Evolutionary conservation across 1,140 invertebrate species (phyloP).

Genomic region (Drosophila setifemur): DNA sequence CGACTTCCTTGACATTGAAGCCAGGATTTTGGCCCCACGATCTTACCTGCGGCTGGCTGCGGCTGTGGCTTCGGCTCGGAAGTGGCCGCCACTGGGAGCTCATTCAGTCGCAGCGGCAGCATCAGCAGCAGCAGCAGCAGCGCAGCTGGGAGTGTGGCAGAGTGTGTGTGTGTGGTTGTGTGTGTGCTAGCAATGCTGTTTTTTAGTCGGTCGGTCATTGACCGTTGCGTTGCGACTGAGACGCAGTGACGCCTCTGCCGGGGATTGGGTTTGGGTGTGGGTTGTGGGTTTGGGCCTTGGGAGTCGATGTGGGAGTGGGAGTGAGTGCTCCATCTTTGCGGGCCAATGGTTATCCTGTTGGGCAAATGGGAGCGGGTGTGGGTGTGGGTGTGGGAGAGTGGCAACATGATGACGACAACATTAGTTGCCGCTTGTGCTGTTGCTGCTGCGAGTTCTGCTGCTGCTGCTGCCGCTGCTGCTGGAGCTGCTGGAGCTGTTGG

Average conservation of each 20-base stretch:
- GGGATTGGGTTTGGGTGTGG: not conserved
- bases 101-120: slow-evolving; percentile 9
- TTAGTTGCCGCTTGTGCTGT: slow-evolving; percentile 42
- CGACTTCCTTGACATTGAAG: slow-evolving; percentile 80
- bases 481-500: slow-evolving; percentile 11
- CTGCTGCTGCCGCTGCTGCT: slow-evolving; percentile 2
- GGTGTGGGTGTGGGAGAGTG: slow-evolving; percentile 26
- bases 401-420: slow-evolving; percentile 59
- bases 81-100: no score
- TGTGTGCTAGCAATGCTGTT: slow-evolving; percentile 47
- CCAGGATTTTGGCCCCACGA: slow-evolving; percentile 64
- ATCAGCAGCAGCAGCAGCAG: not conserved
- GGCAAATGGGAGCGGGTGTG: no score
- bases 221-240: slow-evolving; percentile 78
- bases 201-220: slow-evolving; percentile 82
- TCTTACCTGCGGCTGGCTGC: not conserved
- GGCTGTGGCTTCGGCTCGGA: slow-evolving; percentile 65
- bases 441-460: slow-evolving; percentile 11
- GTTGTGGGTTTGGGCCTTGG: no score
- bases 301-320: no score
- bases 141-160: slow-evolving; percentile 11
- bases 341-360: slow-evolving; percentile 65
- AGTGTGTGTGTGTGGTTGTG: slow-evolving; percentile 7
- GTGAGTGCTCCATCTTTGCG: no score
- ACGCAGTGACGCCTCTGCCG: slow-evolving; percentile 75